Evolutionary conservation across 2,113 vertebrate species (phyloP).

Genomic region (Ceyx margarethae): DNA sequence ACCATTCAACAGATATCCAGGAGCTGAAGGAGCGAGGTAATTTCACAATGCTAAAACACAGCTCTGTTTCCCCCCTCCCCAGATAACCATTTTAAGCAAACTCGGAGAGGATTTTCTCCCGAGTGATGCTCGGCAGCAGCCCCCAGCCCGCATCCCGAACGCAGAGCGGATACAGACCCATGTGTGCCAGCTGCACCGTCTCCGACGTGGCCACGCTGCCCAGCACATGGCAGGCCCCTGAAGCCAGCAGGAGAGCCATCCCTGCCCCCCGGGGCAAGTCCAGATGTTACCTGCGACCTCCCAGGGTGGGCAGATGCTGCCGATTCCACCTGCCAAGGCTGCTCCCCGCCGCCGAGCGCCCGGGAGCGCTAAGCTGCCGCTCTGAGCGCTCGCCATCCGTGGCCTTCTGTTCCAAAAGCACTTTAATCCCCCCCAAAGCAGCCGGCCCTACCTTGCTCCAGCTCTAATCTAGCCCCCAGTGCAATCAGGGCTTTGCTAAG

Average conservation of each 20-base stretch:
- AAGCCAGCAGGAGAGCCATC: conserved; percentile 75
- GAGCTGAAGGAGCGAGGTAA: background rate
- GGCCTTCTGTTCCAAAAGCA: too few species aligned
- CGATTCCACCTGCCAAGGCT: too few species aligned
- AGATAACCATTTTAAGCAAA: conserved; percentile 1
- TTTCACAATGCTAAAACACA: background rate
- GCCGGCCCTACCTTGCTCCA: too few species aligned
- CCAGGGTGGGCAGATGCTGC: too few species aligned
- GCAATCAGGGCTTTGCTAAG: too few species aligned
- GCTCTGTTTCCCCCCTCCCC: background rate
- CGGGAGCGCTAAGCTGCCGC: too few species aligned
- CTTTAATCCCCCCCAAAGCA: too few species aligned
- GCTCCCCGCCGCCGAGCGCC: too few species aligned
- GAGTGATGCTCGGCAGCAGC: background rate
- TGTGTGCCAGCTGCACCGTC: conserved; percentile 74
- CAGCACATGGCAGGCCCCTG: conserved; percentile 71
- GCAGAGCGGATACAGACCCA: conserved; percentile 73
- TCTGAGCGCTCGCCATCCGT: too few species aligned
- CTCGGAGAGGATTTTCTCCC: background rate
- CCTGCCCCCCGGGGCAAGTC: background rate
- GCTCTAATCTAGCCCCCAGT: too few species aligned
- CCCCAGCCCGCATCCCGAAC: too few species aligned
- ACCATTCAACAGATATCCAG: background rate
- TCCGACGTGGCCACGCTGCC: conserved; percentile 77
- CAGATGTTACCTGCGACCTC: too few species aligned